Evolutionary conservation across 2,113 vertebrate species (phyloP), one percentile per base, ranked within the genome.

Genomic region (Redunca redunca): DNA sequence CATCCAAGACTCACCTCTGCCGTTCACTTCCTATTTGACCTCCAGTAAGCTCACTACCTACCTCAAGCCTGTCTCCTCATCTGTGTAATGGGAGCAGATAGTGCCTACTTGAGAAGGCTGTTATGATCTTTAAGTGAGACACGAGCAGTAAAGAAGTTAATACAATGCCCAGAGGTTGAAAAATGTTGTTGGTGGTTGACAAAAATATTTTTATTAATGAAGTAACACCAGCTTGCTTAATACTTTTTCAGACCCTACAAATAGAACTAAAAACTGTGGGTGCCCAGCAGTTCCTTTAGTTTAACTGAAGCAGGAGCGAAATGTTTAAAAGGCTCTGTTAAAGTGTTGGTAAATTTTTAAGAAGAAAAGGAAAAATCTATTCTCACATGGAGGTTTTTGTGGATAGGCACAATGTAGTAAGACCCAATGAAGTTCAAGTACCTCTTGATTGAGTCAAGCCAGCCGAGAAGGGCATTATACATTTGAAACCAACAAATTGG

Each of bases 401-500:
- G 92, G 74, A 85, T 40, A 48, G 58, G 91, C 58, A 82, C 58
- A 77, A 43, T 91, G 60, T 60, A 88, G 57, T 90, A 78, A 91
- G 93, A 88, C 23, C 40, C 88, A 84, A 26, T 0, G 36, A 96
- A 88, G 94, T 94, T 84, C 95, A 96, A 60, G 97, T 90, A 86
- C 88, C 86, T 28, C 30, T 90, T 94, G 88, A 94, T 62, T 94
- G 95, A 88, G 81, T 95, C 95, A 52, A 88, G 71, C 36, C 57
- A 87, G 74, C 86, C 4, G 7, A 81, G 77, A 64, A 96, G 91
- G 30, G 60, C 91, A 88, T 84, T 91, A 67, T 46, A 74, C 71
- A 57, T 97, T 95, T 94, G 85, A 98, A 98, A 95, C 94, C 86
- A 92, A 92, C 88, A 90, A 84, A 96, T 97, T 96, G 67, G 67